Conservation (phyloP, 2,797 vertebrate species). For the Protosalanx chinensis region DNA sequence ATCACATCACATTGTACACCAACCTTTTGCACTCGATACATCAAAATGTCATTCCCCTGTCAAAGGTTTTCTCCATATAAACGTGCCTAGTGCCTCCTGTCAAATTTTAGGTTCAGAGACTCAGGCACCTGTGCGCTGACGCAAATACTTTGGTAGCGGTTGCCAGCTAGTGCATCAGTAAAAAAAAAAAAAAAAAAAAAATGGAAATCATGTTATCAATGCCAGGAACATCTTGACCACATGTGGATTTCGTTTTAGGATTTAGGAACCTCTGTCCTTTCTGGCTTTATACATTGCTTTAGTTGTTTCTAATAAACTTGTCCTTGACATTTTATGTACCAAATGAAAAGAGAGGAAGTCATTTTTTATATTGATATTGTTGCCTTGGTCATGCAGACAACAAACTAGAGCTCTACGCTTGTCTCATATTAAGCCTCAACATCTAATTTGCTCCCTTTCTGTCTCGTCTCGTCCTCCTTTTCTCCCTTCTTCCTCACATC, state of each 20-base stretch:
- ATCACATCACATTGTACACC: constrained; percentile 40
- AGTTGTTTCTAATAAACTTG: too few species aligned
- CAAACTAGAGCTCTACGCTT: neutral
- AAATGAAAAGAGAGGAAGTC: too few species aligned
- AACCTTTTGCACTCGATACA: neutral
- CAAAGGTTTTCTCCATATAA: neutral
- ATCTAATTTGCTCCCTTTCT: too few species aligned
- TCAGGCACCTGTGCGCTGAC: neutral
- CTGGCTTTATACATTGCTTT: too few species aligned
- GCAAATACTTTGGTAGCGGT: neutral
- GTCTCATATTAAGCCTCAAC: neutral
- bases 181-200: too few species aligned
- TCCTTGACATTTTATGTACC: too few species aligned
- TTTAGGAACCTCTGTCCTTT: neutral
- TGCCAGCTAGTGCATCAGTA: neutral
- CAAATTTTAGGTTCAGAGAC: neutral
- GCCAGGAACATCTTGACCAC: constrained; percentile 19
- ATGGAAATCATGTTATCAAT: neutral
- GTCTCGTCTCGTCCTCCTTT: too few species aligned
- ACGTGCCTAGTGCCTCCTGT: neutral
- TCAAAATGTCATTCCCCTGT: neutral
- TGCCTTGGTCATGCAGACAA: too few species aligned
- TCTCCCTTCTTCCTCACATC: too few species aligned
- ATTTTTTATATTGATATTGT: too few species aligned
- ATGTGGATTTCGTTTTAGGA: constrained; percentile 8